Evolutionary conservation across 2,888 invertebrate species (phyloP), one percentile per base, ranked within the genome.

Genomic region (Pogonocherus hispidulus): DNA sequence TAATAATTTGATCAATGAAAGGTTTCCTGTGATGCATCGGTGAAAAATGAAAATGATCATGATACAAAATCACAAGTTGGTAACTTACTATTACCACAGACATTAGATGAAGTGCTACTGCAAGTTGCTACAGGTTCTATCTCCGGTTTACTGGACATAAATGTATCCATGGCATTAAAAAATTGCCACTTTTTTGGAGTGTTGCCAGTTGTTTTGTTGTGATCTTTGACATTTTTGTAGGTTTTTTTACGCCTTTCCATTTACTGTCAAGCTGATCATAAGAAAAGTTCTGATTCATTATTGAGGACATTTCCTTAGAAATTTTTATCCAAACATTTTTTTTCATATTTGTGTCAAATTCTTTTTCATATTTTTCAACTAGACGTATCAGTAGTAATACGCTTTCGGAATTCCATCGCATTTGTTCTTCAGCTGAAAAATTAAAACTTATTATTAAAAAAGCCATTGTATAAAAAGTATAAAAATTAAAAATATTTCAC

Each of bases 171-270:
- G 14, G 44, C 59, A 44, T 37, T 44, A 14, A 27, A 64, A 47
- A 64, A 64, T 20, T 64, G 19, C 64, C 64, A 64, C 3, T 14
- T 22, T 46, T 46, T 55, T 9, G 6, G n/a, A 35, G 9, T 20
- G 11, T 55, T 37, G 0, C 63, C 63, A 22, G 18, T 54, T 18
- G 18, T 22, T n/a, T 22, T 32, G 18, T 64, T 64, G 35, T 64
- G 64, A n/a, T 64, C 64, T 46, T 64, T 64, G 11, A 64, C 56
- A 56, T 64, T 64, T 44, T 64, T 64, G n/a, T 46, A 64, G 1
- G 64, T 64, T 32, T 23, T 22, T 64, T 64, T 5, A 64, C 16
- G n/a, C 64, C 47, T 11, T 64, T 64, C 64, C 64, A 64, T 32
- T 64, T 64, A 6, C 18, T 46, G 14, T 64, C 64, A 11, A 56